Evolutionary conservation across 2,797 vertebrate species (phyloP), one percentile per base, ranked within the genome.

Genomic region (Enoplosus armatus): DNA sequence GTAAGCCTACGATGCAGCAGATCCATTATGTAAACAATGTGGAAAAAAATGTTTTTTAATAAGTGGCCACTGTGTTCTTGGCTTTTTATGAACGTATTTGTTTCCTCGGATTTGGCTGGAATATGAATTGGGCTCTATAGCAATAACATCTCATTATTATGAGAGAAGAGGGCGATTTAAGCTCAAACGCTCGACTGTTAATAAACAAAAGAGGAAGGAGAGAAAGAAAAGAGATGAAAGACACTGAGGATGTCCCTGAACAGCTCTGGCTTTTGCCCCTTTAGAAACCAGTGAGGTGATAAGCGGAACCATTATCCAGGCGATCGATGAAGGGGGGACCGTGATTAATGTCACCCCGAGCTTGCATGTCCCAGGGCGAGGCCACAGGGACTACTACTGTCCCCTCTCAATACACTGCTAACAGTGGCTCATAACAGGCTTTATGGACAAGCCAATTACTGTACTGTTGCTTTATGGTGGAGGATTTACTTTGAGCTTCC

Each of bases 331-430:
- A 43, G 51, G 53, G 84, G 75, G 85, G 78, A 64, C 41, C 22
- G 31, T 93, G 92, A 94, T 94, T 93, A 91, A 94, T 94, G 92
- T 91, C 83, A 84, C 83, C 85, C 83, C 53, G 27, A 77, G 86
- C 86, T 75, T 67, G 77, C 60, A 41, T 72, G 75, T 86, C 78
- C 75, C 77, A 39, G 62, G 47, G 79, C 85, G 9, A 22, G 83
- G 80, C 92, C 79, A 77, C 64, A 67, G 82, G 87, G 91, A 85
- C 79, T n/a, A 56, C 75, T 29, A 33, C 75, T 55, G 78, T 80
- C 78, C 77, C 71, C 80, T 83, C 75, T 63, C 80, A 68, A 82
- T 70, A 62, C 66, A 60, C 84, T 67, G 37, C 60, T 20, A 67
- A 22, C 70, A 59, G 51, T 4, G 29, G 79, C 78, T 89, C 78